Base-by-base conservation (phyloP, 1,140 invertebrate species). In the Calliopsis andreniformis region DNA sequence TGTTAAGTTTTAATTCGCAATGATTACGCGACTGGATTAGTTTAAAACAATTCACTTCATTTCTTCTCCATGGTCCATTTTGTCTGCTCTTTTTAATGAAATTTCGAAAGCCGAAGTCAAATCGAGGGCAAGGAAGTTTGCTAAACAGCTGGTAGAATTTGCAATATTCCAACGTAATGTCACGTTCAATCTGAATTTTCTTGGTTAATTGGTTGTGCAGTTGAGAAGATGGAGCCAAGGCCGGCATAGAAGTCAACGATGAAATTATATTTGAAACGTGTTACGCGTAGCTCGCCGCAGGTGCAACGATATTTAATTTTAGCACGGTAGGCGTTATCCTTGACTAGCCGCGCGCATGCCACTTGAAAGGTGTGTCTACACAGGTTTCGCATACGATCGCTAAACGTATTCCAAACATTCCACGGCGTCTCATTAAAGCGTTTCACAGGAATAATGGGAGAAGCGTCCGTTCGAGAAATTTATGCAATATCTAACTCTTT, bases 251-350 rank as follows among this genome's bases (percentile, higher is more conserved):
- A 68, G 39, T 59, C 64, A 28, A 39, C 51, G 72, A 69, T 45
- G 64, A 68, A 59, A 68, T 76, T 59, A 58, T 76, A 76, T 69
- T 59, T 32, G 72, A 76, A 51, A 32, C 73, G 43, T 18, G 73
- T 69, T 61, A 69, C 66, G 45, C 64, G 56, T 51, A 61, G 32
- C 53, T 53, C n/a, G 35, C 43, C 45, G 61, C 73, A 76, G 64
- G 73, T 76, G 73, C 66, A 68, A 51, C 42, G 73, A 59, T 69
- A 68, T 76, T 76, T 76, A 76, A 76, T 76, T 76, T 76, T 76
- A 76, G 73, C 73, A 43, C 66, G 66, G 73, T 76, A 76, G 73
- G 73, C 73, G 73, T 76, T 76, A 76, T 76, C 73, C 73, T 76
- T 76, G 73, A 76, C 64, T 76, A 76, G 66, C 55, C 43, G 14